phyloP scores from a whole-genome alignment of 1,140 invertebrate genomes.

The Drosophila bocqueti region DNA sequence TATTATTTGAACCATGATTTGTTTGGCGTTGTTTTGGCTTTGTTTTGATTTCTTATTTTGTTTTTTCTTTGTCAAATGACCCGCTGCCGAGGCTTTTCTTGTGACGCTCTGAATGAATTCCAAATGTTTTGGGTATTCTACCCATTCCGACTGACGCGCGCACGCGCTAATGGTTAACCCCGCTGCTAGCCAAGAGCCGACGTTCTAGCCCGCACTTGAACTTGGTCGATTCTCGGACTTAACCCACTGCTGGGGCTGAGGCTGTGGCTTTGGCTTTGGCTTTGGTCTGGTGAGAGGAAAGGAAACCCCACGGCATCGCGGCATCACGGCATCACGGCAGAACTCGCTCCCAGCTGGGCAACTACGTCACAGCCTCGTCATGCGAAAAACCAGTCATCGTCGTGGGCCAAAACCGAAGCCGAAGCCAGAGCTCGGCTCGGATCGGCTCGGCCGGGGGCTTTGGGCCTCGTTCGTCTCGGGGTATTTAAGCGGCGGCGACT shows the following conservation, averaged over 20 bases:
- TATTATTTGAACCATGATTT: conserved; percentile 7
- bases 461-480: conserved; percentile 25
- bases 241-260: conserved; percentile 64
- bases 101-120: conserved; percentile 59
- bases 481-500: conserved; percentile 84
- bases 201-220: conserved; percentile 80
- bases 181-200: conserved; percentile 45
- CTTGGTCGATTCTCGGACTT: conserved; percentile 72
- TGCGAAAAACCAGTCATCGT: conserved; percentile 76
- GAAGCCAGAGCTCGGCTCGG: conserved; percentile 17
- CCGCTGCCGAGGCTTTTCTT: conserved; percentile 69
- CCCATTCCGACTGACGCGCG: conserved; percentile 59
- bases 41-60: conserved; percentile 15
- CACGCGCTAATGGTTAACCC: conserved; percentile 76
- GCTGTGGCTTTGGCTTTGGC: conserved; percentile 22
- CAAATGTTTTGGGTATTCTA: conserved; percentile 57
- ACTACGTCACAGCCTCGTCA: conserved; percentile 79
- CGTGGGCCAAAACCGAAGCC: conserved; percentile 22
- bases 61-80: conserved; percentile 26
- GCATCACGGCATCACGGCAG: conserved; percentile 13
- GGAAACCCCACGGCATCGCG: conserved; percentile 72
- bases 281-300: conserved; percentile 58
- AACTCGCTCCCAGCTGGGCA: conserved; percentile 46
- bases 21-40: conserved; percentile 10
- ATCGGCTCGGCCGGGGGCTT: conserved; percentile 13